Evolutionary conservation across 1,140 invertebrate species (phyloP).

Genomic region (Drosophila bifasciata): DNA sequence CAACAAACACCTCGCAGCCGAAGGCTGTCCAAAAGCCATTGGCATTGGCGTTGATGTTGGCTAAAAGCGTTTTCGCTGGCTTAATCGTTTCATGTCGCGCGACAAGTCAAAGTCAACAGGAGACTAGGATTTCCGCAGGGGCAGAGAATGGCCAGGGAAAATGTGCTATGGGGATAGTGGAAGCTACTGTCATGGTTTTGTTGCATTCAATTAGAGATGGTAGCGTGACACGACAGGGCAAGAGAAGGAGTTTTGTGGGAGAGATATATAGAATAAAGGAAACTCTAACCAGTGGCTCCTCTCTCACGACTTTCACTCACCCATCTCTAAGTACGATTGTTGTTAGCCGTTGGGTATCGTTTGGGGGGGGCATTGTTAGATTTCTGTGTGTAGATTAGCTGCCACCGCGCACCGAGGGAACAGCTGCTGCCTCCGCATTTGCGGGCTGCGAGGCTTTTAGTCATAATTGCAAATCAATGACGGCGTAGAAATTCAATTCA

Average conservation of each 20-base stretch:
- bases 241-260: too few species aligned
- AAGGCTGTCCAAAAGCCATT: conserved; percentile 35
- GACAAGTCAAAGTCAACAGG: conserved; percentile 50
- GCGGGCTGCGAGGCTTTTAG: conserved; percentile 18
- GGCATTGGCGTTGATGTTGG: conserved; percentile 6
- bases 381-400: conserved; percentile 51
- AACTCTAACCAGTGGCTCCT: too few species aligned
- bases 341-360: neutral
- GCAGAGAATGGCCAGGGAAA: too few species aligned
- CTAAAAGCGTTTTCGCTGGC: conserved; percentile 65
- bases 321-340: too few species aligned
- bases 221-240: too few species aligned
- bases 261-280: too few species aligned
- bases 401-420: conserved; percentile 8
- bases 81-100: conserved; percentile 68
- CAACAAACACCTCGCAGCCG: conserved; percentile 42
- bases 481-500: conserved; percentile 54
- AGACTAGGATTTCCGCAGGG: conserved; percentile 2
- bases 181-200: conserved; percentile 26
- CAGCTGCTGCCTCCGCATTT: neutral
- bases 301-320: too few species aligned
- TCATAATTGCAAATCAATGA: conserved; percentile 76
- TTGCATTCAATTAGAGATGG: neutral
- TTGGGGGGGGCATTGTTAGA: conserved; percentile 31
- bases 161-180: neutral